These are phyloP conservation scores for Podargus strigoides DNA, from an alignment of 2,797 vertebrate species.

Conservation along the genomic window DNA sequence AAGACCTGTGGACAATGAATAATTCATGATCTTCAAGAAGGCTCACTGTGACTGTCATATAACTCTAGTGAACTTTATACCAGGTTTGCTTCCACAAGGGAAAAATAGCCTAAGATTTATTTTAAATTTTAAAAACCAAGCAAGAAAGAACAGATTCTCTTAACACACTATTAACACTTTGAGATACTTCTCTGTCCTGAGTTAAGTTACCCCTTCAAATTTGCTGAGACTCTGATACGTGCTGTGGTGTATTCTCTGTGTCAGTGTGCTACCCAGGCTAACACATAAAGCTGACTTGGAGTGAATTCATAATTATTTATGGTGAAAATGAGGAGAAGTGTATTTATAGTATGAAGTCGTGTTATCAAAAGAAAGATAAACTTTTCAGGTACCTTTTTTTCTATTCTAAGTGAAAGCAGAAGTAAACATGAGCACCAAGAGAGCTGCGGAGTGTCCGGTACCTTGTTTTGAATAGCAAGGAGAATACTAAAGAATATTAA, in stretches of 20 bases:
- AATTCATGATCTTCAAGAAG: conserved; percentile 1
- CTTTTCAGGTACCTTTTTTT: background rate
- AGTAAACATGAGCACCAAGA: background rate
- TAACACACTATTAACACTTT: background rate
- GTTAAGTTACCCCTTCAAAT: background rate
- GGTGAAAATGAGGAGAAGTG: background rate
- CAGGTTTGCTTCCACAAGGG: background rate
- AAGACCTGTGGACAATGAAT: background rate
- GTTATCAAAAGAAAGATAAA: background rate
- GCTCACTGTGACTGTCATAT: background rate
- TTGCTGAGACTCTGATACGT: background rate
- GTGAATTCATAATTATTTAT: background rate
- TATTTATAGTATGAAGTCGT: background rate
- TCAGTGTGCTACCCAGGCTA: background rate
- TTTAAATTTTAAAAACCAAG: background rate
- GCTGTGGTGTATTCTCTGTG: background rate
- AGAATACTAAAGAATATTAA: background rate
- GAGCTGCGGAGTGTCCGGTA: background rate
- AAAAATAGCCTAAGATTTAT: background rate
- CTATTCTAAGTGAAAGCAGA: background rate
- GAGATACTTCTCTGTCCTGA: background rate
- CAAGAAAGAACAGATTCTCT: background rate
- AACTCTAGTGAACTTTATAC: background rate
- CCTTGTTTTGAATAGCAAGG: background rate
- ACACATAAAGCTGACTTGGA: background rate